A percentile compares a stretch with the other conserved stretches of the same genome.
phyloP scores from a whole-genome alignment of 2,113 vertebrate genomes.

The Pardalotus punctatus region DNA sequence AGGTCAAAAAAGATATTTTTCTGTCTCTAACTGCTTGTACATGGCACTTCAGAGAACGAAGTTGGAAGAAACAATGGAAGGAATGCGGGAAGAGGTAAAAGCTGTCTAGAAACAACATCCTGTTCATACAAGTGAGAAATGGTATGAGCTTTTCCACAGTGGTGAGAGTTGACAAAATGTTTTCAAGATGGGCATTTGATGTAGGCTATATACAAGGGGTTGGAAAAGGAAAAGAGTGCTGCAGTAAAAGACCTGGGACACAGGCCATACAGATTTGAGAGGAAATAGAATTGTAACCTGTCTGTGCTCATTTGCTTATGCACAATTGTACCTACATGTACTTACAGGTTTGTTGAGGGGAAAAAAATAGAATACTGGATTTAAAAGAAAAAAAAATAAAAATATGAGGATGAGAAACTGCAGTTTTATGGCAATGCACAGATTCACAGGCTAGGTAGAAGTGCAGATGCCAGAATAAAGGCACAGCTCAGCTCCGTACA shows the following conservation, averaged over 20 bases:
- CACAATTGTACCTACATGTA: background rate
- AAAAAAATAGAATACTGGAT: background rate
- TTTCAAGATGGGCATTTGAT: background rate
- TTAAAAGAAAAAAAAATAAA: background rate
- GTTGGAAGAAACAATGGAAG: background rate
- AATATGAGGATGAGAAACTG: background rate
- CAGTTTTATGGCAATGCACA: background rate
- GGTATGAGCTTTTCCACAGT: background rate
- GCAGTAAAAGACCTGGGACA: background rate
- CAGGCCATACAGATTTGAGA: background rate
- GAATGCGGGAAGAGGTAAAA: fast-evolving
- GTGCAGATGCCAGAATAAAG: background rate
- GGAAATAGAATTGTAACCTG: fast-evolving
- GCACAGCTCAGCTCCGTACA: background rate
- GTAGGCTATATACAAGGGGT: background rate
- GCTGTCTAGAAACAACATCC: background rate
- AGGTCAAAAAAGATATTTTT: background rate
- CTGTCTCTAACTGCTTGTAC: background rate
- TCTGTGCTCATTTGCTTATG: background rate
- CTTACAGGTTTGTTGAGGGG: background rate
- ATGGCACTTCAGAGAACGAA: background rate
- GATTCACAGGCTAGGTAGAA: background rate
- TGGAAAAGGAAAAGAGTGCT: background rate
- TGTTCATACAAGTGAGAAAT: background rate
- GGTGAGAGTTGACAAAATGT: background rate